Evolutionary conservation across 2,113 vertebrate genomes (phyloP).

Genomic region (Melanocharis versteri): DNA sequence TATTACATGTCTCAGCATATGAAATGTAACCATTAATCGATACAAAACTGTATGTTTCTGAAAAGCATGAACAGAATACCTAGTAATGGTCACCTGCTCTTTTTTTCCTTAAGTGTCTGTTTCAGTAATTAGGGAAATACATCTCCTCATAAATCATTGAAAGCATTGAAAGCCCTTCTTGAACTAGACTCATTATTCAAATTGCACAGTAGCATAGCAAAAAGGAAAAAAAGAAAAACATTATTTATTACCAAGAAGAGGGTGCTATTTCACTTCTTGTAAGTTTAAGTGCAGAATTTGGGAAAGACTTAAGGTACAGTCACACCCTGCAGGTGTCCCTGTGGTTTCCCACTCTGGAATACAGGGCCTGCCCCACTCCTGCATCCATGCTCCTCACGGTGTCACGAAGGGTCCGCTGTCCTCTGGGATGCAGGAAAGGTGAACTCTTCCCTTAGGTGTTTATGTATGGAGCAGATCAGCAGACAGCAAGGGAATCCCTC

Average conservation of each 20-base stretch:
- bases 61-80: background rate
- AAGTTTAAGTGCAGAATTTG: background rate
- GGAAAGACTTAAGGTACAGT: background rate
- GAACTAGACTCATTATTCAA: conserved; percentile 1
- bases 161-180: background rate
- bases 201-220: background rate
- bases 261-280: background rate
- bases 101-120: conserved; percentile 2
- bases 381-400: fast-evolving
- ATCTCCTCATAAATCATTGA: background rate
- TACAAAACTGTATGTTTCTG: background rate
- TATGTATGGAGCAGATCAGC: background rate
- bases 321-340: background rate
- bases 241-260: background rate
- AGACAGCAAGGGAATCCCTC: background rate
- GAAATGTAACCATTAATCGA: background rate
- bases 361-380: fast-evolving
- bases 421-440: background rate
- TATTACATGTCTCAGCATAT: background rate
- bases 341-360: background rate
- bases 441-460: background rate
- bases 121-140: conserved; percentile 3
- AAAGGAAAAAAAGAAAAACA: background rate
- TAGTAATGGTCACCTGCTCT: background rate
- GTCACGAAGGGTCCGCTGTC: fast-evolving